Evolutionary conservation across 2,888 invertebrate genomes (phyloP).

Genomic region (Eurytoma adleriae): DNA sequence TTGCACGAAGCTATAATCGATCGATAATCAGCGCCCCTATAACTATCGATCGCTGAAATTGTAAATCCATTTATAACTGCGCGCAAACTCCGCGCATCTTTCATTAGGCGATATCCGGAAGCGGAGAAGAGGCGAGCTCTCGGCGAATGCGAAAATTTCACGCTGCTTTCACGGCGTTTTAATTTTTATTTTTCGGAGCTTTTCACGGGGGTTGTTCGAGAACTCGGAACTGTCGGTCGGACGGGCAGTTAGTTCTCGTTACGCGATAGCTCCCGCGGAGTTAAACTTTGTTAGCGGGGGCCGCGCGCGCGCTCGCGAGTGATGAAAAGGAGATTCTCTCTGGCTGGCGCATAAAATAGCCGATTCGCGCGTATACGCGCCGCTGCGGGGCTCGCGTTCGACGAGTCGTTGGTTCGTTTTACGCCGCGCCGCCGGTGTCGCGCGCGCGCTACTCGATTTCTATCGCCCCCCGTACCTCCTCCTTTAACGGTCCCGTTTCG

Average conservation of each 20-base stretch:
- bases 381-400: not conserved
- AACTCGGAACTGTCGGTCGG: constrained; percentile 11
- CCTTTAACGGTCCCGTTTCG: constrained; percentile 12
- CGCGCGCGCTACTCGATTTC: not conserved
- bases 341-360: constrained; percentile 20
- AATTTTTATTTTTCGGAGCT: too few relatives aligned
- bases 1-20: too few relatives aligned
- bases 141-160: too few relatives aligned
- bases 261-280: constrained; percentile 5
- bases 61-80: too few relatives aligned
- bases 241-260: constrained; percentile 27
- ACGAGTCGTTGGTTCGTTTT: constrained; percentile 35
- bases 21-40: too few relatives aligned
- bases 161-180: too few relatives aligned
- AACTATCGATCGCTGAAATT: too few relatives aligned
- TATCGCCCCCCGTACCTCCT: constrained; percentile 3
- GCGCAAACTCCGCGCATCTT: too few relatives aligned
- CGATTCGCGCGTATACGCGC: constrained; percentile 30
- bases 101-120: too few relatives aligned
- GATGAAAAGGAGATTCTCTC: constrained; percentile 14
- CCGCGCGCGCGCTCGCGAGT: not conserved
- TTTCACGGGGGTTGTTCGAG: too few relatives aligned
- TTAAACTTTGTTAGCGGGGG: constrained; percentile 11
- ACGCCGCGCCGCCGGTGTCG: not conserved
- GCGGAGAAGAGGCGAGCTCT: too few relatives aligned